Conservation (phyloP, 1,140 invertebrate species). For the Aradophagus sp. region DNA sequence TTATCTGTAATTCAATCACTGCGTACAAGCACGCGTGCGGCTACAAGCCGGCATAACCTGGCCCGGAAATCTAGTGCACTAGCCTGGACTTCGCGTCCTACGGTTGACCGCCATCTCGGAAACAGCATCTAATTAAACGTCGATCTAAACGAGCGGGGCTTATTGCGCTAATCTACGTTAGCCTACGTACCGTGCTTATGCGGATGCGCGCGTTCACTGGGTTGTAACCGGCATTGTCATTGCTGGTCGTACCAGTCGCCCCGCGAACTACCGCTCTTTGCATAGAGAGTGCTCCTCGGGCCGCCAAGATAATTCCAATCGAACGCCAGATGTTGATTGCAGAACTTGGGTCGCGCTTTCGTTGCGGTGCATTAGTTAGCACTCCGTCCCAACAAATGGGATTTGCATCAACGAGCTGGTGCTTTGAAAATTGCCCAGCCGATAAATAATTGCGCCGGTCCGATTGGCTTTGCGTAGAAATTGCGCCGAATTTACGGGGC, state of each 20-base stretch:
- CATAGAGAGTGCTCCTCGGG: conserved; percentile 16
- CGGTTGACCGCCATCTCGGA: conserved; percentile 18
- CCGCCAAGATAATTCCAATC: conserved; percentile 54
- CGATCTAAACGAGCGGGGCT: conserved; percentile 51
- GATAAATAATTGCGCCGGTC: no score
- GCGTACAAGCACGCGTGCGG: no score
- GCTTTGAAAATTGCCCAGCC: conserved; percentile 4
- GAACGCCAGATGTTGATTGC: conserved; percentile 56
- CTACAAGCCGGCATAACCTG: no score
- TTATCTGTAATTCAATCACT: no score
- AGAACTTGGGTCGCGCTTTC: conserved; percentile 47
- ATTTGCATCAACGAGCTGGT: conserved; percentile 39
- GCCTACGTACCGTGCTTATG: conserved; percentile 33
- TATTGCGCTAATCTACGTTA: conserved; percentile 52
- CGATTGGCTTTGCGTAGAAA: conserved; percentile 1
- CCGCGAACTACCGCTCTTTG: not conserved
- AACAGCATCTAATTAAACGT: conserved; percentile 58
- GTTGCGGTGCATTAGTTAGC: conserved; percentile 34
- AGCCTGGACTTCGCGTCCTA: no score
- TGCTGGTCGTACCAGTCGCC: conserved; percentile 2
- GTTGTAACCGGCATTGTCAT: conserved; percentile 47
- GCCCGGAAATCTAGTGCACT: no score
- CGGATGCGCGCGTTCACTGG: conserved; percentile 23
- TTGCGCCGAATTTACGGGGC: conserved; percentile 1
- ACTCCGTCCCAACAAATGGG: conserved; percentile 41